These are phyloP conservation scores for Lepidurus couesii DNA, from an alignment of 1,140 invertebrate species.

Conservation along the genomic window DNA sequence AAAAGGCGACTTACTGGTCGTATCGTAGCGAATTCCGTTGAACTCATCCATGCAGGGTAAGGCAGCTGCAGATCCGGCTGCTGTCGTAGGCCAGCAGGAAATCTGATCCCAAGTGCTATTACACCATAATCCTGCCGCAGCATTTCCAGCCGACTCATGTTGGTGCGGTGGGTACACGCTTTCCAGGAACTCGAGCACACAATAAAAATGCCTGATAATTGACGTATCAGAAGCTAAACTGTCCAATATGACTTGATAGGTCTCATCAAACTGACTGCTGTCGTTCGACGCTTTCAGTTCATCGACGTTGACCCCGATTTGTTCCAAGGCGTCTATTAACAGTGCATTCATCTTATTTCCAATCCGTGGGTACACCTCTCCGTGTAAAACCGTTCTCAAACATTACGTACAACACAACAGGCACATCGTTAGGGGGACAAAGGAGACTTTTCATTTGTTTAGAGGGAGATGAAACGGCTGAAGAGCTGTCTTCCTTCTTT, in stretches of 20 bases:
- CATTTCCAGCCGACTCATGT: not conserved
- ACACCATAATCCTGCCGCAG: slow-evolving; percentile 44
- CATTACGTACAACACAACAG: no score
- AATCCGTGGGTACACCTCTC: not conserved
- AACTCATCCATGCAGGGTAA: slow-evolving; percentile 69
- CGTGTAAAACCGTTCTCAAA: no score
- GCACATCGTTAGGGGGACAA: no score
- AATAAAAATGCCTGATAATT: not conserved
- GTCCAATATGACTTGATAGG: not conserved
- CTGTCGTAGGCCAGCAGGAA: slow-evolving; percentile 71
- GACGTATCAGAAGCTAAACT: not conserved
- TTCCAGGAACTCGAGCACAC: slow-evolving; percentile 24
- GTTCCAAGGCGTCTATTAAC: not conserved
- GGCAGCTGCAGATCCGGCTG: slow-evolving; percentile 53
- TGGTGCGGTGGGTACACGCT: slow-evolving; percentile 16
- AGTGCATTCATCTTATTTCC: not conserved
- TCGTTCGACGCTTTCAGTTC: not conserved
- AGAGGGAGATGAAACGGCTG: not conserved
- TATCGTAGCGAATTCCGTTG: slow-evolving; percentile 67
- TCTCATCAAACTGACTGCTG: not conserved
- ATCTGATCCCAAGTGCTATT: slow-evolving; percentile 61
- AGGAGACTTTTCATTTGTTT: no score
- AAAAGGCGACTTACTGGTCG: slow-evolving; percentile 44
- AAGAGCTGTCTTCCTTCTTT: not conserved
- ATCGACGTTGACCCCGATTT: not conserved